Base-by-base conservation (phyloP, 2,113 vertebrate genomes). In the Mobula birostris region DNA sequence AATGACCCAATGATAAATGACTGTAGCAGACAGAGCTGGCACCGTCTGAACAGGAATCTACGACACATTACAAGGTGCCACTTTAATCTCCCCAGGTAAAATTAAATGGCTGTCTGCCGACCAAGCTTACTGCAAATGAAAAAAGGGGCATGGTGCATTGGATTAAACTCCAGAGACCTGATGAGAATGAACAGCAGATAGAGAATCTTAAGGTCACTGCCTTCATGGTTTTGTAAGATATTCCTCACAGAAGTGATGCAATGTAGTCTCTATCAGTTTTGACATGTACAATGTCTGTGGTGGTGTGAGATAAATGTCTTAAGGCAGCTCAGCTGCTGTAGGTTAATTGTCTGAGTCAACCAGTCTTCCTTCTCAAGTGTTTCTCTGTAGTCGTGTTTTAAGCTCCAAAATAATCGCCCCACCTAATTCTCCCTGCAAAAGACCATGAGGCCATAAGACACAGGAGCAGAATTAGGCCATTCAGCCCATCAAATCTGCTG, bases 171-270 rank as follows among this genome's bases (percentile, higher is more conserved):
- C 88, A 70, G 32, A 29, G 63, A 91, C 29, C 36, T 91, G 91
- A 21, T 27, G 11, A 56, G 68, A 93, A 74, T 74, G 68, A 93
- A 93, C 74, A 56, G 68, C 91, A 93, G 91, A 74, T 74, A 56
- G 27, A 56, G 36, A 29, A 12, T 48, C 70, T 68, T 74, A 27
- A 74, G 36, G 36, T 40, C 1, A 36, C 48, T 29, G 19, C 11
- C 40, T 93, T 48, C 27, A 27, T 74, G 72, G 7, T 40, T 93
- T 74, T 76, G 70, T 17, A 29, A 93, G 91, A 93, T 29, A 15
- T 56, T 74, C 27, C 68, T 29, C 40, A 93, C 90, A 93, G 91
- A 93, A 93, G 70, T 74, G 27, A 93, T 72, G 29, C 21, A 21
- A 74, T 76, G 40, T 15, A 56, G 19, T 27, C 9, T 56, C 91